Evolutionary conservation across 1,140 invertebrate genomes (phyloP).

Genomic region (Galendromus occidentalis): DNA sequence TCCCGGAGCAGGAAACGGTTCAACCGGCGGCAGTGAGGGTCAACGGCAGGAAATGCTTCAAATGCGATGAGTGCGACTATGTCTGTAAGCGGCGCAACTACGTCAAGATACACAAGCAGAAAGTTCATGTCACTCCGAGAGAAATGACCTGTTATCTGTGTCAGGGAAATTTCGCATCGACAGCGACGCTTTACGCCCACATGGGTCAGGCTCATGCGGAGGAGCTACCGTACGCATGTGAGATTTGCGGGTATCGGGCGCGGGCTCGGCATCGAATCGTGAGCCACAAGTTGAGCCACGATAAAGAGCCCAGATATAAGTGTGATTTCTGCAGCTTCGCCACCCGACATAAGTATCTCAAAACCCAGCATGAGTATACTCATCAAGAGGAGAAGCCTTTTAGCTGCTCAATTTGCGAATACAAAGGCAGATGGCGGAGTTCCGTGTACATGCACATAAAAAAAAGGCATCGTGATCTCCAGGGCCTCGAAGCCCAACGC

Average conservation of each 20-base stretch:
- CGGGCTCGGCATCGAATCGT: not conserved
- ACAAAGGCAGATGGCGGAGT: not conserved
- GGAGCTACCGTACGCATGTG: not conserved
- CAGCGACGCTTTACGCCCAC: not conserved
- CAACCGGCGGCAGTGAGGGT: not conserved
- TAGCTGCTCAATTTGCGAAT: not conserved
- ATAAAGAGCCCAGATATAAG: not conserved
- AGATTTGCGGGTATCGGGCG: not conserved
- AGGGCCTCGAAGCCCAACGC: not conserved
- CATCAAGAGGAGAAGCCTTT: not conserved
- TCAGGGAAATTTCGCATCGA: not conserved
- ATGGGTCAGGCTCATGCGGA: not conserved
- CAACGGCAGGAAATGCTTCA: not conserved
- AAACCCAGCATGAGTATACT: not conserved
- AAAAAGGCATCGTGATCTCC: constrained; percentile 7
- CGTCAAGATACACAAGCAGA: not conserved
- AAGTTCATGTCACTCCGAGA: not conserved
- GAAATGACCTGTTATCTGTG: not conserved
- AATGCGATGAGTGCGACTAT: constrained; percentile 1
- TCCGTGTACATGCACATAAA: constrained; percentile 9
- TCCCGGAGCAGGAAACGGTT: too few species aligned
- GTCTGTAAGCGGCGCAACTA: not conserved
- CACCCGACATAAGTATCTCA: not conserved
- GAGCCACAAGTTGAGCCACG: not conserved
- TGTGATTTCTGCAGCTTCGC: not conserved